These are phyloP conservation scores for Tetramorium alpestre DNA, from an alignment of 1,140 invertebrate genomes.

Conservation along the genomic window DNA sequence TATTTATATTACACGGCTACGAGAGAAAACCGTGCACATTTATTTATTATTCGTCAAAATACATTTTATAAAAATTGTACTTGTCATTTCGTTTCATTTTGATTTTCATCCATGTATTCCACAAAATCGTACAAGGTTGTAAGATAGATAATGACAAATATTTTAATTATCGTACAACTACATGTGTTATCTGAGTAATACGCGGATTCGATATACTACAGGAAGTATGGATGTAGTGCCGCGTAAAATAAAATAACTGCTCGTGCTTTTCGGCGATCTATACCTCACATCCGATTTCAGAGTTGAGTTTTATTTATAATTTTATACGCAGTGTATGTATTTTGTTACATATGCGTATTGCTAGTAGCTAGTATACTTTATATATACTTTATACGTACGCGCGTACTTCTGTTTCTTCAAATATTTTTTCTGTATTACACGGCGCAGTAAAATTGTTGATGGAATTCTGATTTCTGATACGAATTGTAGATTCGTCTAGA, in stretches of 20 bases:
- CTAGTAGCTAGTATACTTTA: no score
- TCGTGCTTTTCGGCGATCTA: background rate
- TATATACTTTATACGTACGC: background rate
- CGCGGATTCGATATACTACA: background rate
- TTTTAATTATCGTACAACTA: background rate
- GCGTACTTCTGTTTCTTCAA: background rate
- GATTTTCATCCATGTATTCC: background rate
- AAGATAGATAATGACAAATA: background rate
- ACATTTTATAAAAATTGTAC: slow-evolving; percentile 14
- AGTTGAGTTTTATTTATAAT: background rate
- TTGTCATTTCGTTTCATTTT: slow-evolving; percentile 18
- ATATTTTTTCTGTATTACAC: background rate
- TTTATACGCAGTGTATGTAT: background rate
- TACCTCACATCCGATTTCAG: background rate
- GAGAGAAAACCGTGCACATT: background rate
- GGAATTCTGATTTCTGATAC: slow-evolving; percentile 1
- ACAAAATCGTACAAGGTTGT: background rate
- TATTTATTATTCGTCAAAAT: slow-evolving; percentile 26
- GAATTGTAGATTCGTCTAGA: slow-evolving; percentile 18
- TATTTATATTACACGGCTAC: slow-evolving; percentile 37
- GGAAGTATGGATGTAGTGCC: background rate
- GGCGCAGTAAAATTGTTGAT: background rate
- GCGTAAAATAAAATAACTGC: background rate
- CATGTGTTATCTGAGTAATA: background rate
- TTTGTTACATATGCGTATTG: background rate